Evolutionary conservation across 2,797 vertebrate species (phyloP).

Genomic region (Acanthurus leucopareius): DNA sequence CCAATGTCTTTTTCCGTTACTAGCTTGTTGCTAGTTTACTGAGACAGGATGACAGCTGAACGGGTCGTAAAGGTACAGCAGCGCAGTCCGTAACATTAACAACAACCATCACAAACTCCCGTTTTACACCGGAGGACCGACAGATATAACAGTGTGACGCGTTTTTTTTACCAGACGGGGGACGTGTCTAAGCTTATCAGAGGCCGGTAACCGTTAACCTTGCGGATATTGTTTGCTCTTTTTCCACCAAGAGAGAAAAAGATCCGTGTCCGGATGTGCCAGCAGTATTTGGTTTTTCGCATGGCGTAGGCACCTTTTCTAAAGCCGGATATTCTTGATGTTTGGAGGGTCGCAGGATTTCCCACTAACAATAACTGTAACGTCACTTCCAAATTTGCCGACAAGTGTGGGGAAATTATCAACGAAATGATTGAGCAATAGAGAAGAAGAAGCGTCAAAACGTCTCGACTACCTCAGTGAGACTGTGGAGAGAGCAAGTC

Average conservation of each 20-base stretch:
- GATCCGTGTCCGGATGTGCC: conserved; percentile 77
- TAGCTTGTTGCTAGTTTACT: neutral
- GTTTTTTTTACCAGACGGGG: neutral
- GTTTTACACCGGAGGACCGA: conserved; percentile 34
- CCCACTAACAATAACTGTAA: conserved; percentile 20
- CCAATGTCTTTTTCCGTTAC: accelerated
- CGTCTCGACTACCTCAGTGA: conserved; percentile 55
- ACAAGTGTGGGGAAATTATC: conserved; percentile 37
- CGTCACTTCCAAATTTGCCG: neutral
- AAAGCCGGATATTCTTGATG: conserved; percentile 67
- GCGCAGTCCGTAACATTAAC: conserved; percentile 52
- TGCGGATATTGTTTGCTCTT: conserved; percentile 57
- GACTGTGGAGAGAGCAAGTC: conserved; percentile 48
- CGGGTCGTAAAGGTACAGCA: conserved; percentile 63
- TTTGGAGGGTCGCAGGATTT: conserved; percentile 71
- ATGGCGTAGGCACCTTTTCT: conserved; percentile 82
- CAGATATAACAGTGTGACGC: conserved; percentile 18
- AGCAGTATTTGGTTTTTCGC: conserved; percentile 72
- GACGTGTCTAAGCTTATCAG: conserved; percentile 30
- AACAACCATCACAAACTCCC: conserved; percentile 30
- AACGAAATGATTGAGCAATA: conserved; percentile 74
- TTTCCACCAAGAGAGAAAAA: conserved; percentile 45
- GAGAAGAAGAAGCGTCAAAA: conserved; percentile 53
- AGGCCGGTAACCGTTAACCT: conserved; percentile 36
- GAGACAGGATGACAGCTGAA: conserved; percentile 83